A percentile compares a stretch with the other conserved stretches of the same genome.
Evolutionary conservation across 2,888 invertebrate genomes (phyloP).

Genomic region (Odiellus spinosus): DNA sequence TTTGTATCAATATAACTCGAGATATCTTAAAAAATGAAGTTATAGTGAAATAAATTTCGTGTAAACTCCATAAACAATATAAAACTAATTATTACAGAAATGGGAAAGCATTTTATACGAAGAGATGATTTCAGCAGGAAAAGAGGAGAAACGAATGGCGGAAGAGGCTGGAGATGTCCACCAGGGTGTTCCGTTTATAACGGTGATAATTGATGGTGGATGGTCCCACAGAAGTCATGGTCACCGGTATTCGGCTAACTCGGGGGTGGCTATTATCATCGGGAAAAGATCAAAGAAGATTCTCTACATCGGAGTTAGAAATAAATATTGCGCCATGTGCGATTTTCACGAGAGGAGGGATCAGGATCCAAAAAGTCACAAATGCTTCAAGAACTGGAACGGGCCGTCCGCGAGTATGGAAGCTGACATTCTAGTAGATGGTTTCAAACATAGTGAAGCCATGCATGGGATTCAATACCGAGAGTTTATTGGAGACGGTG

Average conservation of each 20-base stretch:
- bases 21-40: background rate
- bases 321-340: background rate
- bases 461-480: slow-evolving; percentile 9
- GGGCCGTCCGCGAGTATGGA: background rate
- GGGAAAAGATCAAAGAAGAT: background rate
- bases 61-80: background rate
- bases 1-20: background rate
- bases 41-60: background rate
- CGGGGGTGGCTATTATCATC: background rate
- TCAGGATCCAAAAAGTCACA: background rate
- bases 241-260: background rate
- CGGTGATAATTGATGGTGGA: background rate
- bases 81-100: background rate
- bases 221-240: background rate
- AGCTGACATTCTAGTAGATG: background rate
- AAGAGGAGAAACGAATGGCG: background rate
- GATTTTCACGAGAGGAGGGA: background rate
- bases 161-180: background rate
- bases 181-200: background rate
- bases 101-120: background rate
- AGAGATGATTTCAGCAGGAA: background rate
- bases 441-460: background rate
- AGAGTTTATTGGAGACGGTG: slow-evolving; percentile 17
- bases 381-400: background rate
- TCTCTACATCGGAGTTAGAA: background rate